A percentile compares a stretch with the other conserved stretches of the same genome.
phyloP scores from a whole-genome alignment of 92 coral and sea anemone genomes.

The Actinostola sp. region DNA sequence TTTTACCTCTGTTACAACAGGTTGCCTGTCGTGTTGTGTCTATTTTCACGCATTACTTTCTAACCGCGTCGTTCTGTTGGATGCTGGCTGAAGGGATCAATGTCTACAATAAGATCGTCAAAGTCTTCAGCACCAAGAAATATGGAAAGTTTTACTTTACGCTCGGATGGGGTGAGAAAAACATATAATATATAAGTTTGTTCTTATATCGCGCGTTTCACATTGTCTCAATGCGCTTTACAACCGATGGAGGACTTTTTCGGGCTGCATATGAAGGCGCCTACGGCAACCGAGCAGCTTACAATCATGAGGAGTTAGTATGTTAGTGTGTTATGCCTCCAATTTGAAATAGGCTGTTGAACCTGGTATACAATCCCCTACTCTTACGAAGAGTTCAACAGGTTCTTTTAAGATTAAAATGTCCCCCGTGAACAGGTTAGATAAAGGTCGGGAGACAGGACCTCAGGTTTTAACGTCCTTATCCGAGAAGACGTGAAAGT shows the following conservation, averaged over 20 bases:
- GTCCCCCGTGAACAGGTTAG: no score
- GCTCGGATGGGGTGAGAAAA: constrained; percentile 82
- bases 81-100: constrained; percentile 91
- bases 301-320: no score
- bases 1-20: constrained; percentile 19
- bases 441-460: no score
- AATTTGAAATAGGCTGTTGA: no score
- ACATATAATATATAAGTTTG: background rate
- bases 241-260: background rate
- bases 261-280: no score
- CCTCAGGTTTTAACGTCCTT: no score
- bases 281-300: no score
- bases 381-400: no score
- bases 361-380: no score
- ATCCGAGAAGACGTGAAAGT: no score
- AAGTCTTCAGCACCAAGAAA: constrained; percentile 82
- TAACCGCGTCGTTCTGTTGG: constrained; percentile 88
- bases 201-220: background rate
- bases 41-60: constrained; percentile 79
- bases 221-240: background rate
- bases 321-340: no score
- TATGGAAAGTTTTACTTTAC: constrained; percentile 63
- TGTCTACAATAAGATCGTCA: constrained; percentile 87
- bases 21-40: constrained; percentile 75
- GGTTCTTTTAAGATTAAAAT: no score